A percentile compares a stretch with the other conserved stretches of the same genome.
These are phyloP conservation scores for Eulemur mongoz DNA, from an alignment of 2,797 vertebrate species.

Conservation along the genomic window DNA sequence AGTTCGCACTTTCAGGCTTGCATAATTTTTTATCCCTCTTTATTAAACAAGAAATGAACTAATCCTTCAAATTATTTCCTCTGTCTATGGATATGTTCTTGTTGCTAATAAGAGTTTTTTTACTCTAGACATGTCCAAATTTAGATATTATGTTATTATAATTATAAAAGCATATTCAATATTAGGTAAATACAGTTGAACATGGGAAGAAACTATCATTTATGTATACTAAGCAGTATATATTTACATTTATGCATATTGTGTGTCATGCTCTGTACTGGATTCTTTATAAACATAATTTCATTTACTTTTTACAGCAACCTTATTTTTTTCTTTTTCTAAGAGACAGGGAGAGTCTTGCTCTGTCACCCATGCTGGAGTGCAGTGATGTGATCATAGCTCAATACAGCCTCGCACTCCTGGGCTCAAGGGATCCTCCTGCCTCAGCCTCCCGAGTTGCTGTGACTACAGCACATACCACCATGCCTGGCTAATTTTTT, in stretches of 20 bases:
- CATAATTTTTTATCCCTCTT: conserved; percentile 36
- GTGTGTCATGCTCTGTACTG: background rate
- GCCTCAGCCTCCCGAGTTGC: background rate
- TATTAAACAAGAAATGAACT: conserved; percentile 46
- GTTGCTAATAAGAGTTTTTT: background rate
- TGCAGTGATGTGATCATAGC: background rate
- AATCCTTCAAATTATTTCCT: conserved; percentile 40
- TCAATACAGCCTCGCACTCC: background rate
- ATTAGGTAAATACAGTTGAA: background rate
- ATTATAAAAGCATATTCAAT: background rate
- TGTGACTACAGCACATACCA: too few species aligned
- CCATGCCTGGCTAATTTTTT: too few species aligned
- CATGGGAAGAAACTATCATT: background rate
- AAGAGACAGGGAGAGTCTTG: background rate
- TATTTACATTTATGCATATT: background rate
- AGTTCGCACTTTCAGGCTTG: background rate
- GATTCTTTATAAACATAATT: background rate
- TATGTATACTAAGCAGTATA: background rate
- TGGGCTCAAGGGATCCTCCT: background rate
- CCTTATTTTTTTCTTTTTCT: background rate
- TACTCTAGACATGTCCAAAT: background rate
- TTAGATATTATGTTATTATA: background rate
- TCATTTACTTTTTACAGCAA: background rate
- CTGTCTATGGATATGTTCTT: background rate
- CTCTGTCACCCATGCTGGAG: background rate